These are phyloP conservation scores for Palythoa grandiflora DNA, from an alignment of 92 coral and sea anemone genomes.

Conservation along the genomic window DNA sequence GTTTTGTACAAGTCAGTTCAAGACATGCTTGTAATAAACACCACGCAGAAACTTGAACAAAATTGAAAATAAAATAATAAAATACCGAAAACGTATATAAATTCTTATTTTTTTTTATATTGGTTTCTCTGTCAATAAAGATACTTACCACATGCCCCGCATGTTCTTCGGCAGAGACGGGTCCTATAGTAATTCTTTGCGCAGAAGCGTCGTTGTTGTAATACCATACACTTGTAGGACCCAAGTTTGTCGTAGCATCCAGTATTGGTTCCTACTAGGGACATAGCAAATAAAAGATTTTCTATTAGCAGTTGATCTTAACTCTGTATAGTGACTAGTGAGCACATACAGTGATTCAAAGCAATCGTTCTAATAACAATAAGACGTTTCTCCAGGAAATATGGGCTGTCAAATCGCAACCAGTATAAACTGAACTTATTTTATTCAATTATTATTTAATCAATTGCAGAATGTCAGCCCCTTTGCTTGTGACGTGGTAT, in stretches of 20 bases:
- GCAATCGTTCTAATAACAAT: too few relatives aligned
- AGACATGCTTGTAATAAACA: too few relatives aligned
- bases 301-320: not conserved
- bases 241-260: conserved; percentile 28
- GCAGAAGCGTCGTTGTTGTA: not conserved
- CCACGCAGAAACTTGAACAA: too few relatives aligned
- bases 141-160: conserved; percentile 35
- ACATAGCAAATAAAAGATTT: not conserved
- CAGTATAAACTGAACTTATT: too few relatives aligned
- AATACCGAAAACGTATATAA: too few relatives aligned
- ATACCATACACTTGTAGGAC: conserved; percentile 18
- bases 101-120: not conserved
- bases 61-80: too few relatives aligned
- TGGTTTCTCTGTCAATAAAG: not conserved
- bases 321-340: too few relatives aligned
- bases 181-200: not conserved
- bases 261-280: not conserved
- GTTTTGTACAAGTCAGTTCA: too few relatives aligned
- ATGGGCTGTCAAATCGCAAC: too few relatives aligned
- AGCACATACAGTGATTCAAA: too few relatives aligned
- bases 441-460: too few relatives aligned
- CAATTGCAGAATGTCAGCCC: not conserved
- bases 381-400: too few relatives aligned
- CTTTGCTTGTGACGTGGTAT: not conserved
- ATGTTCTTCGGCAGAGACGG: conserved; percentile 18